These are phyloP conservation scores for Pelobates cultripes DNA, from an alignment of 2,797 vertebrate species.

Conservation along the genomic window DNA sequence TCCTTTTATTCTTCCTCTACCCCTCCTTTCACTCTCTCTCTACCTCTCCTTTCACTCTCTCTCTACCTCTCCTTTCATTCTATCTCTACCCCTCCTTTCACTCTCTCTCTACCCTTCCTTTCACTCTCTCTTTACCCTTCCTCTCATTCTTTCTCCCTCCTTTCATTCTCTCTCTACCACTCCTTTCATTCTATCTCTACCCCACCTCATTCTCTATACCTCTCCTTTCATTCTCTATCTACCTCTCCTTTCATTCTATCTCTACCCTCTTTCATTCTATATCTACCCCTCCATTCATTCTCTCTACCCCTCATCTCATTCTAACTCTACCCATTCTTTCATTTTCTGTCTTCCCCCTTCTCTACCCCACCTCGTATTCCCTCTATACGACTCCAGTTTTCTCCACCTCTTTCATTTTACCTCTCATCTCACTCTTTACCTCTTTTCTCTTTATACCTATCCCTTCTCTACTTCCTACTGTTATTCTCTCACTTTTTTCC, in stretches of 20 bases:
- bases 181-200: neutral
- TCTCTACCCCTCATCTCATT: neutral
- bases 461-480: no score
- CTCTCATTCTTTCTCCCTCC: neutral
- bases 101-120: neutral
- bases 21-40: neutral
- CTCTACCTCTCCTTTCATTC: neutral
- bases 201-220: neutral
- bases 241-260: neutral
- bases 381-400: no score
- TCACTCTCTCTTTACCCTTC: neutral
- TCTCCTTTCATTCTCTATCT: neutral
- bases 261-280: neutral
- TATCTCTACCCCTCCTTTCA: neutral
- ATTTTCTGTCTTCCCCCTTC: no score
- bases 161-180: no score
- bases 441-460: no score
- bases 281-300: neutral
- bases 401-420: no score
- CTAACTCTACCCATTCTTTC: neutral
- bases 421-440: no score
- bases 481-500: no score
- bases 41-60: neutral
- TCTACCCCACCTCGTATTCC: no score
- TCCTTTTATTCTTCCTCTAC: neutral